Base-by-base conservation (phyloP, 2,888 invertebrate genomes). In the Cephus rjabovi region DNA sequence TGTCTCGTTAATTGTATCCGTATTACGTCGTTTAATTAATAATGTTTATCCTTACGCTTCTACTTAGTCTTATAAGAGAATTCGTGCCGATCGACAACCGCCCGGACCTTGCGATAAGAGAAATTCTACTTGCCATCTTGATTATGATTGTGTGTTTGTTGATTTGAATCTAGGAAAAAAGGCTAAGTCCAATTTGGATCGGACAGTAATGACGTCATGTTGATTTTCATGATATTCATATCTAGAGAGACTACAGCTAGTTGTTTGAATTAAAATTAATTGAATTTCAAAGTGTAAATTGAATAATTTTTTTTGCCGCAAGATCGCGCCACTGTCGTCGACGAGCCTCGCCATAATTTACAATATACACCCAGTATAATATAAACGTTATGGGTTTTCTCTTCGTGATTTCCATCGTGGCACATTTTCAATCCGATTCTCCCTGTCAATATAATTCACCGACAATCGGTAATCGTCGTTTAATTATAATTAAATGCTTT, bases 381-480 rank as follows among this genome's bases (percentile, higher is more conserved):
- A 71, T 71, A 71, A 71, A 71, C 71, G 71, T 34, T 71, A 71
- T 71, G 71, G 56, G 71, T 31, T 71, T 71, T 71, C 71, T 71
- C 56, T 71, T 71, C 71, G 71, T 71, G 71, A 71, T 71, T 71
- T 30, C 23, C 79, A 81, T 84, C 83, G 84, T 85, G 85, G 85
- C 85, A 85, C 85, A 84, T 80, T 82, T 82, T 79, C 79, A 81
- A 74, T 30, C 68, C 33, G 56, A 56, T 56, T 74, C 76, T 77
- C 76, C 34, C 74, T 75, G 76, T 34, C 71, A 34, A 74, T 74
- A 30, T 31, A 37, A 30, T 75, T 75, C 37, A 35, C 30, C 71
- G 71, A 71, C 33, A 71, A 33, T 71, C 56, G 31, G 15, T 71
- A 71, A 71, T 71, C 71, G 31, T 71, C 71, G 56, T 56, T 56